Evolutionary conservation across 2,797 vertebrate genomes (phyloP).

Genomic region (Pantherophis alleghaniensis): DNA sequence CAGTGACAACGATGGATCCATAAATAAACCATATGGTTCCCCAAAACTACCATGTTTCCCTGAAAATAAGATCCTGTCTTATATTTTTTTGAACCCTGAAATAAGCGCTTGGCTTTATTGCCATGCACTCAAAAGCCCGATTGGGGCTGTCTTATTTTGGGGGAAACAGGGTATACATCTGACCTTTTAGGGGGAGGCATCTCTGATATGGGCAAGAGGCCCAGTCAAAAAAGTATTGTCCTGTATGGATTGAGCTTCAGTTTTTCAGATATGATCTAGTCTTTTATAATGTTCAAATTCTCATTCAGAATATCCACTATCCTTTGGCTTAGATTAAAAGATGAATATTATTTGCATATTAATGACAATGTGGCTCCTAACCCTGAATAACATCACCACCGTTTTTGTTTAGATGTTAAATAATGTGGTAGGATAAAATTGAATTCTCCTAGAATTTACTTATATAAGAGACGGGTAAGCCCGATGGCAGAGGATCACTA

Average conservation of each 20-base stretch:
- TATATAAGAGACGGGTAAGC: neutral
- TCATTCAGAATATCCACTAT: neutral
- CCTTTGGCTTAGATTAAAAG: neutral
- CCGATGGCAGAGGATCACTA: no score
- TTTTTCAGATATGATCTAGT: neutral
- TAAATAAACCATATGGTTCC: neutral
- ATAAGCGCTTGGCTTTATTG: no score
- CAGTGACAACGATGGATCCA: neutral
- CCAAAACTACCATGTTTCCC: neutral
- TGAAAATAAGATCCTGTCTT: no score
- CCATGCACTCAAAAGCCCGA: no score
- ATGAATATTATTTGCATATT: neutral
- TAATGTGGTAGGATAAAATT: neutral
- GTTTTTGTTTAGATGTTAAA: neutral
- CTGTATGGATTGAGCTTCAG: neutral
- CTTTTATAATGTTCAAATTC: neutral
- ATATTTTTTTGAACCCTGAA: no score
- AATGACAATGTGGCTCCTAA: neutral
- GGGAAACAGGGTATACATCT: no score
- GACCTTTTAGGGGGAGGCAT: neutral
- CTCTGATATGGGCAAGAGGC: neutral
- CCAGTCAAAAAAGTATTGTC: neutral
- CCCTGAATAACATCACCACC: neutral
- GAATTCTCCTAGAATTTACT: neutral
- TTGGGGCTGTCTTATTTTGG: no score